phyloP scores from a whole-genome alignment of 1,140 invertebrate genomes.

The Rhysida immarginata region DNA sequence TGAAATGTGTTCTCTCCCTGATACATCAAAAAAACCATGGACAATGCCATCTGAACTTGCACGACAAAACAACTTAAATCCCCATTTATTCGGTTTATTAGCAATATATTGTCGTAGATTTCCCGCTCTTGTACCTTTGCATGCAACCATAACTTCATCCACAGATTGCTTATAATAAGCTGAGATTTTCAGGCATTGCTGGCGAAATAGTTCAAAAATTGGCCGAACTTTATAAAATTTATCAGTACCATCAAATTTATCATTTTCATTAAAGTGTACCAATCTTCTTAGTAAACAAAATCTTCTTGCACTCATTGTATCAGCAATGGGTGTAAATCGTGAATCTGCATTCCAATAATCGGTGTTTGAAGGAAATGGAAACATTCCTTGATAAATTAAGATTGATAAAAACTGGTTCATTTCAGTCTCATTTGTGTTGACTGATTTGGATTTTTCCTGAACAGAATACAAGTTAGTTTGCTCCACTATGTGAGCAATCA shows the following conservation, averaged over 20 bases:
- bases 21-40: no score
- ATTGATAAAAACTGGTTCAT: background rate
- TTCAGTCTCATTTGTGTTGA: background rate
- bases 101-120: no score
- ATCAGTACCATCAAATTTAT: no score
- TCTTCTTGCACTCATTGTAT: background rate
- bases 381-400: background rate
- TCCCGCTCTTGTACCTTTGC: no score
- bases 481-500: background rate
- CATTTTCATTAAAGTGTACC: no score
- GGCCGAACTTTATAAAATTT: no score
- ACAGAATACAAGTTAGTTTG: background rate
- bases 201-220: no score
- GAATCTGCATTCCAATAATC: background rate
- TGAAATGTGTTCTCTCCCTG: no score
- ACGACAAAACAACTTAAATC: no score
- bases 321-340: background rate
- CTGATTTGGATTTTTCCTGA: background rate
- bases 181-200: no score
- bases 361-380: background rate
- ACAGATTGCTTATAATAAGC: background rate
- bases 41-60: background rate
- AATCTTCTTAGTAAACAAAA: no score
- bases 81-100: no score
- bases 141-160: background rate